Evolutionary conservation across 2,888 invertebrate species (phyloP).

Genomic region (Hirtodrosophila confusa): DNA sequence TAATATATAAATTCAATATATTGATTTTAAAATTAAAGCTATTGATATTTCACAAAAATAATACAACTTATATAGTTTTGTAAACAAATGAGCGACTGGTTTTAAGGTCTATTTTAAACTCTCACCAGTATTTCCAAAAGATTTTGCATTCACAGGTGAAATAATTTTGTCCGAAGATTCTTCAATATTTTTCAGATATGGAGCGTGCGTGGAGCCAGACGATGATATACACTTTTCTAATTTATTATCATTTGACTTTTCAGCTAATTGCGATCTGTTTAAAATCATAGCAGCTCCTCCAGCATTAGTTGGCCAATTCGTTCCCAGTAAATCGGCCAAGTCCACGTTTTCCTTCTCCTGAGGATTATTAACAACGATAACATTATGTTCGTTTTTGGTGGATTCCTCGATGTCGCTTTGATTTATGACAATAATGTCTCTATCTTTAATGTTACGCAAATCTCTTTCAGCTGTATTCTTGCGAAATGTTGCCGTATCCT

Average conservation of each 20-base stretch:
- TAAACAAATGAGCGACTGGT: background rate
- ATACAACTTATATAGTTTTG: no score
- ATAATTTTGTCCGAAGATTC: constrained; percentile 28
- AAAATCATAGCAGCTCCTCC: constrained; percentile 81
- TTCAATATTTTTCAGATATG: constrained; percentile 21
- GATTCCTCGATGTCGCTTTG: constrained; percentile 80
- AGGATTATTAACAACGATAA: constrained; percentile 78
- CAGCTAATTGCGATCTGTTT: constrained; percentile 58
- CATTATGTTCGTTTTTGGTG: constrained; percentile 72
- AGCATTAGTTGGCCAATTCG: constrained; percentile 82
- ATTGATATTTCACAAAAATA: no score
- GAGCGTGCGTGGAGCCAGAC: background rate
- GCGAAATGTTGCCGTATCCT: constrained; percentile 5
- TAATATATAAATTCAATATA: no score
- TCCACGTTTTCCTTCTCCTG: constrained; percentile 75
- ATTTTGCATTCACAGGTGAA: constrained; percentile 6
- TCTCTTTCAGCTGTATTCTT: constrained; percentile 20
- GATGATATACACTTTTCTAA: constrained; percentile 22
- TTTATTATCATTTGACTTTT: constrained; percentile 32
- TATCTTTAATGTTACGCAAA: constrained; percentile 58
- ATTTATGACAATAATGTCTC: constrained; percentile 81
- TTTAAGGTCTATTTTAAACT: background rate
- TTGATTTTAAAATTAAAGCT: no score
- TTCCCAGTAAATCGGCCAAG: constrained; percentile 80
- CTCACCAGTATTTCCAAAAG: constrained; percentile 31